Percentiles rank a stretch among this genome's conserved stretches.
phyloP scores from a whole-genome alignment of 2,888 invertebrate genomes.

The Drosophila setosimentum region DNA sequence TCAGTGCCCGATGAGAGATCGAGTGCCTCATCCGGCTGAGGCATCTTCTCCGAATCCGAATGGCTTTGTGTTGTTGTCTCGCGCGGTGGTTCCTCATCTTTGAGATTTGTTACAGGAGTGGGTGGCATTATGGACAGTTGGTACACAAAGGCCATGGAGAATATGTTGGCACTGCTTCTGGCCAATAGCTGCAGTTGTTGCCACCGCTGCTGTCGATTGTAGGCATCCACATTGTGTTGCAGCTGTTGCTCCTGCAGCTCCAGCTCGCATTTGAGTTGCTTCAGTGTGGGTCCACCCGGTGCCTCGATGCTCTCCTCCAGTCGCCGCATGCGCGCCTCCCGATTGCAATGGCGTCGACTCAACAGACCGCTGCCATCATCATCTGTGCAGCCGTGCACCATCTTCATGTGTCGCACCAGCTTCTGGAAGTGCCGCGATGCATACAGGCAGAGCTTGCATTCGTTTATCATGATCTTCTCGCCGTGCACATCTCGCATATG shows the following conservation, averaged over 20 bases:
- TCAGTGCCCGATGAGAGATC: constrained; percentile 22
- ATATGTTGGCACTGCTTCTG: constrained; percentile 57
- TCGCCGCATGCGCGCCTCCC: constrained; percentile 84
- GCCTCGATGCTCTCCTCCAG: constrained; percentile 74
- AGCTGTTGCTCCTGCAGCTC: constrained; percentile 81
- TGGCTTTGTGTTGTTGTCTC: constrained; percentile 71
- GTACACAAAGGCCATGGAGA: constrained; percentile 80
- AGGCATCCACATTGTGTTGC: constrained; percentile 65
- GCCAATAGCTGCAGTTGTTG: constrained; percentile 65
- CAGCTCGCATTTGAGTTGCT: constrained; percentile 81
- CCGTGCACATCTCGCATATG: constrained; percentile 93
- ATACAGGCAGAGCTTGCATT: constrained; percentile 94
- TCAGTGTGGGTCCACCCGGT: constrained; percentile 61
- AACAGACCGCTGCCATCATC: constrained; percentile 77
- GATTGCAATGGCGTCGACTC: constrained; percentile 81
- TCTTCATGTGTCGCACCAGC: constrained; percentile 92
- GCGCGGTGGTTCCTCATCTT: constrained; percentile 8
- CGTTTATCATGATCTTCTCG: constrained; percentile 92
- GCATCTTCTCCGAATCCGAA: constrained; percentile 36
- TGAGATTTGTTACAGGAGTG: neutral
- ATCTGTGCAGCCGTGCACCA: constrained; percentile 88
- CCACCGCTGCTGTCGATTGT: constrained; percentile 74
- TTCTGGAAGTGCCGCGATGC: constrained; percentile 96
- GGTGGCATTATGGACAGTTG: constrained; percentile 66
- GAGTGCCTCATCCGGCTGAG: constrained; percentile 28